Evolutionary conservation across 2,888 invertebrate species (phyloP), one percentile per base, ranked within the genome.

Genomic region (Tethea ocularis): DNA sequence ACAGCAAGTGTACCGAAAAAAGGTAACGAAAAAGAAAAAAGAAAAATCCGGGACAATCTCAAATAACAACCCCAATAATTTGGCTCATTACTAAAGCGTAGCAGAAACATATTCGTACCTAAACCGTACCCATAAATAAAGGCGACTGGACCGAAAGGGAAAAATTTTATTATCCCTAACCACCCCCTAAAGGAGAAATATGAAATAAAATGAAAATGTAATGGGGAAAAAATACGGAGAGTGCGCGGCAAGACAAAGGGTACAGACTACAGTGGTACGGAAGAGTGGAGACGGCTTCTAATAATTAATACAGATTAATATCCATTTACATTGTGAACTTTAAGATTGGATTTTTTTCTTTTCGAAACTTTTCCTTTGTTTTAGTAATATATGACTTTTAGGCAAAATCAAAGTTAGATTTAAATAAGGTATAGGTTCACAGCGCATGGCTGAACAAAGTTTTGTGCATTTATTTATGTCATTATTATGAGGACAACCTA

Each of bases 161-260:
- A 92, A 91, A 91, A 85, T 90, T 91, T 90, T 92, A 91, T 92
- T 91, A 91, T 88, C 85, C 87, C 81, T 71, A 69, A 79, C 63
- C 77, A 62, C 68, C 72, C 83, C 86, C 83, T 73, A 80, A 87
- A 89, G 89, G 92, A 90, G 91, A 87, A 92, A 92, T 91, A 91
- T 93, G 92, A 91, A 91, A 92, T 92, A 93, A 93, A 93, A 92
- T 93, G 93, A 91, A 93, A 93, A 92, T 88, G 89, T 92, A 92
- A 93, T 92, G 90, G 91, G 89, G 88, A 93, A 93, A 92, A 93
- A 93, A 93, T 93, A 92, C 90, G 83, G 82, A 82, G 83, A 77
- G 83, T 77, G 74, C 75, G 75, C 74, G 81, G 87, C 86, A 93
- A 93, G 93, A 93, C 93, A 91, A 91, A 92, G 88, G 89, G n/a